A percentile compares a stretch with the other conserved stretches of the same genome.
Conservation (phyloP, 2,797 vertebrate species). For the Glossophaga mutica region DNA sequence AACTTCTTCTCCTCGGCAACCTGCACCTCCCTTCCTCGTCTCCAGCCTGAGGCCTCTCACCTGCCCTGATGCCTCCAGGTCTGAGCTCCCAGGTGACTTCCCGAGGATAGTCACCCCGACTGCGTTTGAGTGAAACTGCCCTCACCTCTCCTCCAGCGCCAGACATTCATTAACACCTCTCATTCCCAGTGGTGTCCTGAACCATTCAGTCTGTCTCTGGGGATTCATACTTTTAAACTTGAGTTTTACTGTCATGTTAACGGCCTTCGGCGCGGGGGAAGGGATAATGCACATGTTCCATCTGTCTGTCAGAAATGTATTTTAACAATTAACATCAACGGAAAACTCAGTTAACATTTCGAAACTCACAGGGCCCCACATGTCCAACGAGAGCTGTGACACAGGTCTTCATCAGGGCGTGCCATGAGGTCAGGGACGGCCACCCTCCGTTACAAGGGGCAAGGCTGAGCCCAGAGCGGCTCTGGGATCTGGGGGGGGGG, state of each 20-base stretch:
- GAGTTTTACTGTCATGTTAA: not conserved
- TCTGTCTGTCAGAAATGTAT: not conserved
- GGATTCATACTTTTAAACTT: not conserved
- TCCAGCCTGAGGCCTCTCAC: not conserved
- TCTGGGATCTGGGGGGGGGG: not conserved
- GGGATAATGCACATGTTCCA: not conserved
- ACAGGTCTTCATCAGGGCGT: not conserved
- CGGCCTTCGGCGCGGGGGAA: not conserved
- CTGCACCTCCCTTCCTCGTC: not conserved
- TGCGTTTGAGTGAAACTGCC: not conserved
- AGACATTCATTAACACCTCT: not conserved
- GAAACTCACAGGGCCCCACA: not conserved
- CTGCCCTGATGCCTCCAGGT: too few species aligned
- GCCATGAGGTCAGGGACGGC: not conserved
- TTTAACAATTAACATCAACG: not conserved
- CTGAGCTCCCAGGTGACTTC: not conserved
- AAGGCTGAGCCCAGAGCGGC: not conserved
- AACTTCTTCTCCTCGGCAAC: fast-evolving
- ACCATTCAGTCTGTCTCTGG: not conserved
- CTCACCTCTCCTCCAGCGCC: not conserved
- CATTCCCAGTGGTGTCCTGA: not conserved
- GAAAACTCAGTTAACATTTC: not conserved
- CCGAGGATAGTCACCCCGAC: fast-evolving
- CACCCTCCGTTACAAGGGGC: fast-evolving
- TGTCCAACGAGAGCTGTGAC: not conserved